phyloP scores from a whole-genome alignment of 2,888 invertebrate species.

The Drosophila fungiperda region DNA sequence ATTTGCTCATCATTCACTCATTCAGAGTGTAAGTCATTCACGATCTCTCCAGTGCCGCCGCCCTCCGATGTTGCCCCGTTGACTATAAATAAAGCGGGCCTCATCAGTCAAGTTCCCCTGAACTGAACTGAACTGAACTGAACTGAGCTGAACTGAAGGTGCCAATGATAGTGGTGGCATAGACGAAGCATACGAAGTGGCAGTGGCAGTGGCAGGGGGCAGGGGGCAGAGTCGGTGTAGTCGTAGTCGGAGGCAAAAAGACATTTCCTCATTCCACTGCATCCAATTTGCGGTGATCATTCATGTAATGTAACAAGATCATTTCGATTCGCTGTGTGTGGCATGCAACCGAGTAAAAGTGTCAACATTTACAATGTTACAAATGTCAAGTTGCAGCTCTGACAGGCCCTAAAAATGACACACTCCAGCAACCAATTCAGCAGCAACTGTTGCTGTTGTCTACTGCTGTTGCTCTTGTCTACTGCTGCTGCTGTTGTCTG shows the following conservation, averaged over 20 bases:
- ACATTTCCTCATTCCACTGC: constrained; percentile 68
- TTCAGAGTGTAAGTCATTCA: constrained; percentile 79
- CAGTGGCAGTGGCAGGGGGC: neutral
- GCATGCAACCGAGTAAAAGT: constrained; percentile 75
- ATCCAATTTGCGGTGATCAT: constrained; percentile 80
- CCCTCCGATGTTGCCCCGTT: constrained; percentile 29
- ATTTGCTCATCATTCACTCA: constrained; percentile 82
- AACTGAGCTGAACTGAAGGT: constrained; percentile 49
- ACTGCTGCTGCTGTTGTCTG: constrained; percentile 59
- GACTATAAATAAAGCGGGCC: constrained; percentile 79
- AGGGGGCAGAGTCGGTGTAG: neutral
- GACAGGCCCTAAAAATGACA: constrained; percentile 65
- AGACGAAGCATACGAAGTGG: neutral
- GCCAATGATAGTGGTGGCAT: constrained; percentile 67
- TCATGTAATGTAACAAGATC: constrained; percentile 81
- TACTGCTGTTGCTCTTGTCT: neutral
- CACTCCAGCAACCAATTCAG: constrained; percentile 26
- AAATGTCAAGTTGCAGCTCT: constrained; percentile 81
- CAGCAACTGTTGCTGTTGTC: constrained; percentile 65
- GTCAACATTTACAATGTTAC: constrained; percentile 85
- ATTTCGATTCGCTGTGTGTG: constrained; percentile 61
- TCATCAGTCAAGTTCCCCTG: constrained; percentile 67
- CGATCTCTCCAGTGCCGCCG: constrained; percentile 42
- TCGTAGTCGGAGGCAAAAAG: neutral
- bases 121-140: constrained; percentile 13